These are phyloP conservation scores for Mungos mungo DNA, from an alignment of 2,113 vertebrate species.

Conservation along the genomic window DNA sequence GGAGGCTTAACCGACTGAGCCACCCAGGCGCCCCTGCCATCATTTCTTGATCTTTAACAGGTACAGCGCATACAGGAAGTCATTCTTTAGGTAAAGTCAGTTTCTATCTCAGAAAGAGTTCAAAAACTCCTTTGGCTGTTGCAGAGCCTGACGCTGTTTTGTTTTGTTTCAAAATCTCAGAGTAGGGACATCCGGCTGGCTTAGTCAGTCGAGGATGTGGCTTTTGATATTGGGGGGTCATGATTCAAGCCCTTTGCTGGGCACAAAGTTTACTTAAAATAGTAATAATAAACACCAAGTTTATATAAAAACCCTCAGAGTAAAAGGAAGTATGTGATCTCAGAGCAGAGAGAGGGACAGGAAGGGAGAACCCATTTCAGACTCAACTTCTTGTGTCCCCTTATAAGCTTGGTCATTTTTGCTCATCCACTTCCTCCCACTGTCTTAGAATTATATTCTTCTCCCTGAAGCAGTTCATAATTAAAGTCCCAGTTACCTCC, in stretches of 20 bases:
- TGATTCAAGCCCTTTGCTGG: not conserved
- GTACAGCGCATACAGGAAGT: constrained; percentile 78
- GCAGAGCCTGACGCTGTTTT: constrained; percentile 59
- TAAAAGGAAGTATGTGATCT: constrained; percentile 77
- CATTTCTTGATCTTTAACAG: constrained; percentile 63
- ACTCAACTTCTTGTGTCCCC: not conserved
- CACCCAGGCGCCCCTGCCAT: too few relatives aligned
- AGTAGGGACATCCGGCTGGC: not conserved
- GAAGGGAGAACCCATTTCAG: constrained; percentile 24
- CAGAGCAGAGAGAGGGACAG: constrained; percentile 23
- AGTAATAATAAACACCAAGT: not conserved
- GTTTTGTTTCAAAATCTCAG: constrained; percentile 71
- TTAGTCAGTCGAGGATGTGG: accelerated
- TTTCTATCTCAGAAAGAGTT: constrained; percentile 83
- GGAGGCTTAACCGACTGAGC: too few relatives aligned
- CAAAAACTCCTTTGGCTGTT: constrained; percentile 70
- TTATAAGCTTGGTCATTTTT: not conserved
- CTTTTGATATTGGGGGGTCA: not conserved
- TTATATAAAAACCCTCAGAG: not conserved
- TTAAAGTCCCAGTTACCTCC: not conserved
- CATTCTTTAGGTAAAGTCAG: constrained; percentile 79
- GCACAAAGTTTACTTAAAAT: too few relatives aligned
- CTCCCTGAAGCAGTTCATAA: not conserved
- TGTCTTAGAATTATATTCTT: not conserved
- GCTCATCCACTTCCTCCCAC: not conserved